A percentile compares a stretch with the other conserved stretches of the same genome.
Evolutionary conservation across 2,113 vertebrate genomes (phyloP).

Genomic region (Lamprotornis superbus): DNA sequence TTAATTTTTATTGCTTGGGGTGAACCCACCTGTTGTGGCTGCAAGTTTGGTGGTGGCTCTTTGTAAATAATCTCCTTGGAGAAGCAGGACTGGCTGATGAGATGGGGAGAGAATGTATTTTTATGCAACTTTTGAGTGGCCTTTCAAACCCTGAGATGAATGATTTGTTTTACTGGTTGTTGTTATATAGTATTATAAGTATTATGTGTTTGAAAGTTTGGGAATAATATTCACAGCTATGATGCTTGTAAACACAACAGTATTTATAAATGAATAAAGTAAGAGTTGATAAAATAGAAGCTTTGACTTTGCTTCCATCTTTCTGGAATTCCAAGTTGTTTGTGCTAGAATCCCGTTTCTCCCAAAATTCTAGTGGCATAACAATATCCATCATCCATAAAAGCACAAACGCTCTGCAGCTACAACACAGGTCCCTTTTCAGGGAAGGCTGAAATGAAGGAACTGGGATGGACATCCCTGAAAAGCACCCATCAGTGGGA

Average conservation of each 20-base stretch:
- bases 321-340: neutral
- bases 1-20: constrained; percentile 46
- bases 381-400: accelerated
- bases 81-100: constrained; percentile 58
- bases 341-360: neutral
- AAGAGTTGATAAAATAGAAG: constrained; percentile 69
- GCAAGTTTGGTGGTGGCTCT: constrained; percentile 41
- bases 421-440: neutral
- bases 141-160: constrained; percentile 77
- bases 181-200: constrained; percentile 74
- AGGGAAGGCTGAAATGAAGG: neutral
- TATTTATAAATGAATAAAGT: constrained; percentile 83
- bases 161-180: constrained; percentile 75
- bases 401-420: neutral
- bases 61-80: constrained; percentile 72
- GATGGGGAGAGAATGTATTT: constrained; percentile 79
- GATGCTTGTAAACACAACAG: constrained; percentile 82
- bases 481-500: neutral
- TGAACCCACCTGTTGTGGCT: constrained; percentile 26
- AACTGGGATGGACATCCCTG: neutral
- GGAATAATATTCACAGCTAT: constrained; percentile 76
- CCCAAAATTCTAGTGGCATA: accelerated
- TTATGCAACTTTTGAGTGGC: constrained; percentile 83
- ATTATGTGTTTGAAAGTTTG: constrained; percentile 78
- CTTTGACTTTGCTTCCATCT: constrained; percentile 47